These are phyloP conservation scores for Biston betularia DNA, from an alignment of 2,888 invertebrate genomes.

Conservation along the genomic window DNA sequence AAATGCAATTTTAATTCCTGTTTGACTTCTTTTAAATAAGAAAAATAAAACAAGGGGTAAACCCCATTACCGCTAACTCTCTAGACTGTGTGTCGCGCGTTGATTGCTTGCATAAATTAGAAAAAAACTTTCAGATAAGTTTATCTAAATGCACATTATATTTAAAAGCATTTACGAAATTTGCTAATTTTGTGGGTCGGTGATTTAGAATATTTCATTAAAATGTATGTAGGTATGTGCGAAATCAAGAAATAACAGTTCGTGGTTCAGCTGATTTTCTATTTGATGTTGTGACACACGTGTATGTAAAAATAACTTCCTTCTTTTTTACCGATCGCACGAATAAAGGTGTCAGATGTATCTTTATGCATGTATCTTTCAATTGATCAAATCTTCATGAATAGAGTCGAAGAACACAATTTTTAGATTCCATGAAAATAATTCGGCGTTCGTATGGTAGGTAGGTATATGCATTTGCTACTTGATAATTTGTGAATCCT, in stretches of 20 bases:
- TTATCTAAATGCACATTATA: neutral
- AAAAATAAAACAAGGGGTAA: slow-evolving; percentile 1
- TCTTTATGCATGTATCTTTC: too few relatives aligned
- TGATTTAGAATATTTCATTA: neutral
- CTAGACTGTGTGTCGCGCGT: slow-evolving; percentile 3
- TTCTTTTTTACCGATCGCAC: neutral
- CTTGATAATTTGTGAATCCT: too few relatives aligned
- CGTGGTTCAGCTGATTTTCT: neutral
- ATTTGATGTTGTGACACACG: neutral
- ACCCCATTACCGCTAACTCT: neutral
- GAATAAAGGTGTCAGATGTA: too few relatives aligned
- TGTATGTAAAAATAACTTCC: neutral
- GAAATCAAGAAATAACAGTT: neutral
- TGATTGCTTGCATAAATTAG: slow-evolving; percentile 2
- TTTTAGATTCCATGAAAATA: too few relatives aligned
- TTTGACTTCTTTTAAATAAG: slow-evolving; percentile 2
- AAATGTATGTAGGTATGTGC: neutral
- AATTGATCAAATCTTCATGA: too few relatives aligned
- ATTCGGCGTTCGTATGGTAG: too few relatives aligned
- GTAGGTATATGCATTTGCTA: too few relatives aligned
- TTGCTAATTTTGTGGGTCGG: neutral
- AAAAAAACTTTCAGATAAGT: slow-evolving; percentile 6
- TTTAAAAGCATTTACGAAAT: neutral
- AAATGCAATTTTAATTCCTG: neutral
- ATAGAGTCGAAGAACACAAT: too few relatives aligned